Base-by-base conservation (phyloP, 2,113 vertebrate species). In the Perca schrenkii region DNA sequence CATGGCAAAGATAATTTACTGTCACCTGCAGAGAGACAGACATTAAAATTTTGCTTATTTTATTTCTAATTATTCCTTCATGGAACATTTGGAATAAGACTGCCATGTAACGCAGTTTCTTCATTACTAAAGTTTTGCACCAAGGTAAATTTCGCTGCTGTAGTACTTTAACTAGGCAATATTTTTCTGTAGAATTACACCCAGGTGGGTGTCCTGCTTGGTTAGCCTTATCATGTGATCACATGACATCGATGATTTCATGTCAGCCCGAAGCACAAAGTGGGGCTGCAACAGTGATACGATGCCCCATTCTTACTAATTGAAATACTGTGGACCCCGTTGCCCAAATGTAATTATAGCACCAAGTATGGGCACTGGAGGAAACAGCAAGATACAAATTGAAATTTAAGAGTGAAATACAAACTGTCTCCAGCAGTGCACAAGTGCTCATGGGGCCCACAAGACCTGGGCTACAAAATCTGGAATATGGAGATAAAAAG, bases 1-100 rank as follows among this genome's bases (percentile, higher is more conserved):
- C 91, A 80, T 86, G 90, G 87, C 90, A 74, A 86, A 91, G 89
- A 92, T 86, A 91, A 92, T 93, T 89, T 91, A 63, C 84, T 91
- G 91, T 93, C 92, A 92, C 92, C 92, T 92, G 92, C 92, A 91
- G 92, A 91, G 92, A 90, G 88, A 92, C 86, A 82, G 86, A 88
- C 91, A 93, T 93, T 90, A 92, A 92, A 49, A 66, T 85, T 88
- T 71, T 86, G 91, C 89, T 91, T 91, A 92, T 91, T 92, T 86
- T 91, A 88, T 87, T 93, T 90, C 80, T 92, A 92, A 93, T 93
- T 93, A 93, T 88, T 91, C 92, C 92, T 93, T 63, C 83, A 90
- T 87, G 92, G 90, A 92, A 92, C 90, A 93, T 92, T 93, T 91
- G 81, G 73, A 91, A 85, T 86, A 79, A 91, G 87, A 87, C 87